Conservation (phyloP, 2,113 vertebrate species). For the Esox niger region DNA sequence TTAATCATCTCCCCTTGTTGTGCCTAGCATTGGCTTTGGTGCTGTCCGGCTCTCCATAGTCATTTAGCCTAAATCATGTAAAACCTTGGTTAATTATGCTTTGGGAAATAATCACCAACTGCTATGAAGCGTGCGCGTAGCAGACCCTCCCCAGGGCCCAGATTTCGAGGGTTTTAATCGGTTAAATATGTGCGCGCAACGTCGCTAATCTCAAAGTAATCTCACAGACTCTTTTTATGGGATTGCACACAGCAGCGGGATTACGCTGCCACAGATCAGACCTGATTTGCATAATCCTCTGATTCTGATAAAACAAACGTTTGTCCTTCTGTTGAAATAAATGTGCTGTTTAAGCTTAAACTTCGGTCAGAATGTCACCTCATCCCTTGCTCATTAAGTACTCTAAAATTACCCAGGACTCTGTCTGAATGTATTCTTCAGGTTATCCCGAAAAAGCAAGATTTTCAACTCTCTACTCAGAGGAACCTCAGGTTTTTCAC, state of each 20-base stretch:
- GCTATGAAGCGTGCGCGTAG: conserved; percentile 44
- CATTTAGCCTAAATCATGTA: conserved; percentile 5
- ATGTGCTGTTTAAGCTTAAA: conserved; percentile 27
- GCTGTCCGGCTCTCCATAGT: conserved; percentile 3
- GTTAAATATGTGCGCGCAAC: conserved; percentile 67
- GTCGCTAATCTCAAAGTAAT: conserved; percentile 71
- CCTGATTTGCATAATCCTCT: conserved; percentile 69
- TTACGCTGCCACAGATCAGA: conserved; percentile 65
- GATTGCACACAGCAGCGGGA: conserved; percentile 62
- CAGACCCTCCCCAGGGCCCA: conserved; percentile 49
- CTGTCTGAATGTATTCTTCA: too few relatives aligned
- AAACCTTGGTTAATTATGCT: conserved; percentile 43
- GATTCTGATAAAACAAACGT: conserved; percentile 55
- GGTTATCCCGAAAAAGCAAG: too few relatives aligned
- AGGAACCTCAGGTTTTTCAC: too few relatives aligned
- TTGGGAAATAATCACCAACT: conserved; percentile 36
- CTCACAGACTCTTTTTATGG: conserved; percentile 70
- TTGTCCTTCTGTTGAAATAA: conserved; percentile 49
- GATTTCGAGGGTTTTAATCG: conserved; percentile 65
- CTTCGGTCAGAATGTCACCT: too few relatives aligned
- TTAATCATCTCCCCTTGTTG: conserved; percentile 39
- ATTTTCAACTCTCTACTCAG: too few relatives aligned
- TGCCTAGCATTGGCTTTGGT: conserved; percentile 10
- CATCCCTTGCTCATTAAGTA: too few relatives aligned
- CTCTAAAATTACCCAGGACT: too few relatives aligned